phyloP scores from a whole-genome alignment of 2,888 invertebrate genomes.

The Unio pictorum region DNA sequence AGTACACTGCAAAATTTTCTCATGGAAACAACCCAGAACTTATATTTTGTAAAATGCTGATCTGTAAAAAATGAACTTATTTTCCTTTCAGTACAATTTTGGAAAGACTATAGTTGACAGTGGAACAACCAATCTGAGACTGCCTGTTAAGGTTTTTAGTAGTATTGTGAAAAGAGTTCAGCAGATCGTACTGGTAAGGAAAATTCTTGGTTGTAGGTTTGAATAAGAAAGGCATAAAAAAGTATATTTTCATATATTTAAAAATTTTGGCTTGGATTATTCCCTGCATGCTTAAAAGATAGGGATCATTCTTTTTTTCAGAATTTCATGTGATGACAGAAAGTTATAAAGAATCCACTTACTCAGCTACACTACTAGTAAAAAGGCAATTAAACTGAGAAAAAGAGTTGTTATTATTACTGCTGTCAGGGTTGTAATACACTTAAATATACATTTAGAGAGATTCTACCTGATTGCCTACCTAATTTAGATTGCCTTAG shows the following conservation, averaged over 20 bases:
- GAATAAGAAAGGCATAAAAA: constrained; percentile 15
- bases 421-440: too few relatives aligned
- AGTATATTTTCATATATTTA: constrained; percentile 19
- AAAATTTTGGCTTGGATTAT: background rate
- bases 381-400: too few relatives aligned
- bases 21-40: too few relatives aligned
- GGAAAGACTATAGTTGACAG: constrained; percentile 79
- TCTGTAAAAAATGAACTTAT: background rate
- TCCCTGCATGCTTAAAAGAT: background rate
- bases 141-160: constrained; percentile 74
- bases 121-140: constrained; percentile 78
- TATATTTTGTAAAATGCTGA: background rate
- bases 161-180: constrained; percentile 36
- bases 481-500: too few relatives aligned
- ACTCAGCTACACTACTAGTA: too few relatives aligned
- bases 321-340: too few relatives aligned
- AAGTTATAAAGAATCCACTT: too few relatives aligned
- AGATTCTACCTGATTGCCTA: too few relatives aligned
- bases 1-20: too few relatives aligned
- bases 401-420: too few relatives aligned
- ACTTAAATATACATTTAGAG: too few relatives aligned
- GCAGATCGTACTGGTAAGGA: background rate
- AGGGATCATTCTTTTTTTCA: background rate
- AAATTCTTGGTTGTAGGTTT: background rate
- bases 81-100: constrained; percentile 73